These are phyloP conservation scores for Uria lomvia DNA, from an alignment of 2,113 vertebrate species.

Conservation along the genomic window DNA sequence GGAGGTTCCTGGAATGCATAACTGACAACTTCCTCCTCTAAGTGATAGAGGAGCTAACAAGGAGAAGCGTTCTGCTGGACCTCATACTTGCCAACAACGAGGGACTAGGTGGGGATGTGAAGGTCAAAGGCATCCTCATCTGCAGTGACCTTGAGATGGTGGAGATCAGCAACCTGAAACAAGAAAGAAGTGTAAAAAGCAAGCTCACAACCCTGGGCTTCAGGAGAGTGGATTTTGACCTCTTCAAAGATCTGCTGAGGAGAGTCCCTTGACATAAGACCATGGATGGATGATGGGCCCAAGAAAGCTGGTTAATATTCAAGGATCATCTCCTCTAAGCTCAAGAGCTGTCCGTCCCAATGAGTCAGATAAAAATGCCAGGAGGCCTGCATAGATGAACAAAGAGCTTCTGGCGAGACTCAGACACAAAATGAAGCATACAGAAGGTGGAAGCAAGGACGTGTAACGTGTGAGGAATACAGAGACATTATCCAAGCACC, in stretches of 20 bases:
- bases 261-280: not conserved
- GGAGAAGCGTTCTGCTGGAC: not conserved
- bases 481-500: not conserved
- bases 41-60: not conserved
- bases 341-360: not conserved
- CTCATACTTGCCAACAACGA: not conserved
- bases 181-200: not conserved
- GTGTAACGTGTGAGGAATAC: not conserved
- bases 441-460: not conserved
- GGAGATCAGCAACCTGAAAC: not conserved
- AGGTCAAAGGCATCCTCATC: not conserved
- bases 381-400: not conserved
- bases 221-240: not conserved
- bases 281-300: not conserved
- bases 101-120: not conserved
- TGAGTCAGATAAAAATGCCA: not conserved
- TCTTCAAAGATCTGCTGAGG: not conserved
- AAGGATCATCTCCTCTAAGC: not conserved
- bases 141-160: not conserved
- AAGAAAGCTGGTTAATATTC: not conserved
- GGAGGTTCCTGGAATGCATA: not conserved
- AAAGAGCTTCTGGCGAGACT: not conserved
- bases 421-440: not conserved
- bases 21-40: not conserved
- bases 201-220: not conserved